A percentile compares a stretch with the other conserved stretches of the same genome.
Conservation (phyloP, 1,140 invertebrate genomes). For the Ruditapes philippinarum region DNA sequence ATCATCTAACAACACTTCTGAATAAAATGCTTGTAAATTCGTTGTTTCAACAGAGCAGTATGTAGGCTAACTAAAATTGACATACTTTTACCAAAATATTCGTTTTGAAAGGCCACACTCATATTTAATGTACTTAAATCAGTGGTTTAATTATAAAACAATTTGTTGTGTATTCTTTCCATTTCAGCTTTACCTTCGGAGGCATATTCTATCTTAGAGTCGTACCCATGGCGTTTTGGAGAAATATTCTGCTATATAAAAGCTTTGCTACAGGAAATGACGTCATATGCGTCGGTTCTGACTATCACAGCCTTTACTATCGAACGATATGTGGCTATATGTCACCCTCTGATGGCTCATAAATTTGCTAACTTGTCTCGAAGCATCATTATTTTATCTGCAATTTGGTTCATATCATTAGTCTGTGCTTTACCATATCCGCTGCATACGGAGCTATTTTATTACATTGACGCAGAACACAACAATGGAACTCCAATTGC, state of each 20-base stretch:
- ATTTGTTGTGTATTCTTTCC: too few species aligned
- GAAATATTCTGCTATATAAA: conserved; percentile 94
- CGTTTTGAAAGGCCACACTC: too few species aligned
- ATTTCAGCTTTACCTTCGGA: conserved; percentile 92
- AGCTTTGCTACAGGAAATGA: conserved; percentile 94
- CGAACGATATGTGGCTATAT: conserved; percentile 85
- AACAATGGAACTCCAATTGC: conserved; percentile 78
- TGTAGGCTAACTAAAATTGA: too few species aligned
- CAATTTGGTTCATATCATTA: conserved; percentile 93
- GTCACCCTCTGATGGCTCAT: conserved; percentile 82
- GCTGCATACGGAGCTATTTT: conserved; percentile 78
- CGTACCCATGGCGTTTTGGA: conserved; percentile 95
- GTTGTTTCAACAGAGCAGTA: too few species aligned
- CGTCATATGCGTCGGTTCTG: conserved; percentile 88
- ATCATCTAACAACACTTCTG: too few species aligned
- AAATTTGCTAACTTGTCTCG: conserved; percentile 89
- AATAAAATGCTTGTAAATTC: too few species aligned
- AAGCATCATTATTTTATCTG: conserved; percentile 92
- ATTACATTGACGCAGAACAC: conserved; percentile 83
- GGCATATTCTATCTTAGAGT: conserved; percentile 94
- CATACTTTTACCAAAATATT: too few species aligned
- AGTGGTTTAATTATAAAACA: too few species aligned
- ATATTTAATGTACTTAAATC: too few species aligned
- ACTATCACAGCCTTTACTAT: conserved; percentile 86
- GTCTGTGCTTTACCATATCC: conserved; percentile 91